Conservation (phyloP, 2,797 vertebrate genomes). For the Silurus lanzhouensis region DNA sequence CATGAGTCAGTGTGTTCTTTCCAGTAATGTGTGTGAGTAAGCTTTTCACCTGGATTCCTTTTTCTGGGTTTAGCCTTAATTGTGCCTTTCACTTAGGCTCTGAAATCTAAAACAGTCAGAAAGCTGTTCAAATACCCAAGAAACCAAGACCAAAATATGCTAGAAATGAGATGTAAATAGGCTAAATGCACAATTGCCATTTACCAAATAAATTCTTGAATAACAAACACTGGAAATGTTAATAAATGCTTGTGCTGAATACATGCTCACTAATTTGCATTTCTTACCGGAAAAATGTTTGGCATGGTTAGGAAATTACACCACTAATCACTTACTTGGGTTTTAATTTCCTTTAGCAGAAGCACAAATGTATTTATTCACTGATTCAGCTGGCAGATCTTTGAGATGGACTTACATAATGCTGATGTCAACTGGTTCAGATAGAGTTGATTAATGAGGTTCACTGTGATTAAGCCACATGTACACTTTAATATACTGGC, state of each 20-base stretch:
- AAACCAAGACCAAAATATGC: conserved; percentile 13
- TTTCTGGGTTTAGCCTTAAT: not conserved
- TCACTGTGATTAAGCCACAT: too few relatives aligned
- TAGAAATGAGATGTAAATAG: conserved; percentile 13
- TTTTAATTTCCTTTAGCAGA: conserved; percentile 14
- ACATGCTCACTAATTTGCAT: not conserved
- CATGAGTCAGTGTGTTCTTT: conserved; percentile 41
- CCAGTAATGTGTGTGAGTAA: conserved; percentile 33
- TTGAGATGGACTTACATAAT: conserved; percentile 42
- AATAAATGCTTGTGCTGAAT: not conserved
- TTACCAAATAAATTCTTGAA: not conserved
- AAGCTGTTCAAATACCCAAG: not conserved
- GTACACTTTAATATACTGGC: not conserved
- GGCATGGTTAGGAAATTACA: conserved; percentile 25
- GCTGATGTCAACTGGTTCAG: not conserved
- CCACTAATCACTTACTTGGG: conserved; percentile 21
- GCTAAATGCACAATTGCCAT: not conserved
- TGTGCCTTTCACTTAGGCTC: not conserved
- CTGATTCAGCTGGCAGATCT: conserved; percentile 32
- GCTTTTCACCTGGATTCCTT: conserved; percentile 33
- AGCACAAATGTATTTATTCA: conserved; percentile 21
- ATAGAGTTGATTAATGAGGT: not conserved
- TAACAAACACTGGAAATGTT: not conserved
- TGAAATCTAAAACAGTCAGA: not conserved
- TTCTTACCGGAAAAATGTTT: conserved; percentile 23